These are phyloP conservation scores for Brachyhypopomus occidentalis DNA, from an alignment of 2,113 vertebrate genomes.

Conservation along the genomic window DNA sequence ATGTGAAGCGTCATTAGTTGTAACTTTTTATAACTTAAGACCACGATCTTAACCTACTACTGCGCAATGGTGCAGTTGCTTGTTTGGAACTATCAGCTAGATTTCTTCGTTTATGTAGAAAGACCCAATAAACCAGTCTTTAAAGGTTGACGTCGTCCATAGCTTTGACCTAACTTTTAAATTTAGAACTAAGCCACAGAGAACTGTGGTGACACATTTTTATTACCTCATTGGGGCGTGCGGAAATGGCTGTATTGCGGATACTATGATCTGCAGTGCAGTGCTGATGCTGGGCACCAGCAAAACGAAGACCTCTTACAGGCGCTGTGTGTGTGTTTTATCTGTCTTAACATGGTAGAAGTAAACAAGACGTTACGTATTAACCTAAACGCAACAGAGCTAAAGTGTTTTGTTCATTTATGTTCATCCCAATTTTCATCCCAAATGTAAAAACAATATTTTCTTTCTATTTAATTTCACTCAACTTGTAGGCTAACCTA, in stretches of 20 bases:
- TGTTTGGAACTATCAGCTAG: background rate
- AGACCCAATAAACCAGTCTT: background rate
- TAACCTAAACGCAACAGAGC: background rate
- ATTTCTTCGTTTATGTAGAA: background rate
- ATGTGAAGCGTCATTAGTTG: too few species aligned
- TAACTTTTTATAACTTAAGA: too few species aligned
- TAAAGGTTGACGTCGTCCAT: background rate
- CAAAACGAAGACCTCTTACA: constrained; percentile 3
- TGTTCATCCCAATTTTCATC: too few species aligned
- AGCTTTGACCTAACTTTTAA: constrained; percentile 30
- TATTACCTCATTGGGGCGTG: constrained; percentile 10
- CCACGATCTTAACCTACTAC: background rate
- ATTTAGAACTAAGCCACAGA: constrained; percentile 8
- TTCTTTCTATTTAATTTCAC: too few species aligned
- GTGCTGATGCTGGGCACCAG: constrained; percentile 3
- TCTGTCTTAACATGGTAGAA: background rate
- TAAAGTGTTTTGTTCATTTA: background rate
- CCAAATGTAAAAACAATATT: too few species aligned
- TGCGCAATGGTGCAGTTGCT: background rate
- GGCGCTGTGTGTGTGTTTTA: background rate
- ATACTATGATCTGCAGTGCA: constrained; percentile 48
- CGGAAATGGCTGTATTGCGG: constrained; percentile 44
- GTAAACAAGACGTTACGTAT: background rate
- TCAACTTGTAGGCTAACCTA: background rate
- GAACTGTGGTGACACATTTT: constrained; percentile 31